Evolutionary conservation across 2,888 invertebrate species (phyloP).

Genomic region (Caradrina clavipalpis): DNA sequence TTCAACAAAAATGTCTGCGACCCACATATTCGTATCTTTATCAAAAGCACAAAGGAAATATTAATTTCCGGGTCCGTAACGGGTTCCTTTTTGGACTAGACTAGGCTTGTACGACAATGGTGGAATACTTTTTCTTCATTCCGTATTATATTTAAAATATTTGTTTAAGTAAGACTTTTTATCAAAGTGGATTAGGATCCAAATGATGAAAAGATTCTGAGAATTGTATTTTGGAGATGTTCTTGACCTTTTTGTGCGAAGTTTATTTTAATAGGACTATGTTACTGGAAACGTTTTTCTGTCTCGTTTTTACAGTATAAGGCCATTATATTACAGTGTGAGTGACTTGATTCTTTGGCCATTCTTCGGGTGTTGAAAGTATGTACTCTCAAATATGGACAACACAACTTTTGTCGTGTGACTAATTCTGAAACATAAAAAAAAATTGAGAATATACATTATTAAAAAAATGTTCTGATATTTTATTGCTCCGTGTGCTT

Average conservation of each 20-base stretch:
- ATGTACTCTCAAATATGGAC: no score
- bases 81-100: conserved; percentile 40
- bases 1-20: conserved; percentile 50
- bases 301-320: no score
- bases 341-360: no score
- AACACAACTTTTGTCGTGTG: no score
- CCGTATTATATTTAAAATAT: conserved; percentile 3
- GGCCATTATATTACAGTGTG: no score
- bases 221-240: background rate
- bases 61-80: conserved; percentile 75
- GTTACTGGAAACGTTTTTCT: background rate
- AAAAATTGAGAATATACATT: no score
- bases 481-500: no score
- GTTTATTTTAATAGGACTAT: conserved; percentile 2
- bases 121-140: conserved; percentile 29
- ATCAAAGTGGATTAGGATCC: background rate
- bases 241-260: background rate
- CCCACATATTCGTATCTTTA: conserved; percentile 63
- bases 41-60: conserved; percentile 73
- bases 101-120: conserved; percentile 36
- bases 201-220: background rate
- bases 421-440: no score
- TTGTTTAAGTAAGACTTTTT: background rate
- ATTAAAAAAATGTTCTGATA: no score
- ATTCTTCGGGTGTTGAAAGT: no score